Conservation (phyloP, 2,888 invertebrate genomes). For the Iphiclides podalirius region DNA sequence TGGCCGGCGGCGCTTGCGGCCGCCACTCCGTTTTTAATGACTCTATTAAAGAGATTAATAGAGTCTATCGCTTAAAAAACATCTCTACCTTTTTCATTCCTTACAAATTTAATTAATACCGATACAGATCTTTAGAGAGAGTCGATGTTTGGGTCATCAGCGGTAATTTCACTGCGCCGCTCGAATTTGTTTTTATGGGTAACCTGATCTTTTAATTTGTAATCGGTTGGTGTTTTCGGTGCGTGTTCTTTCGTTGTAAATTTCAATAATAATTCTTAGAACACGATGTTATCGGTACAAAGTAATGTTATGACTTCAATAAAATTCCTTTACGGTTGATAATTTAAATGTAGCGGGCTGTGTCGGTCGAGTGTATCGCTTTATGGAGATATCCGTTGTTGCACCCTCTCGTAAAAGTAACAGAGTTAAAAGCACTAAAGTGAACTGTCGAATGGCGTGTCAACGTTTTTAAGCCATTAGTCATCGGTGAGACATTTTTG, state of each 20-base stretch:
- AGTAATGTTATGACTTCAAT: slow-evolving; percentile 11
- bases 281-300: slow-evolving; percentile 13
- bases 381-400: slow-evolving; percentile 11
- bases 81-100: slow-evolving; percentile 57
- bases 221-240: not conserved
- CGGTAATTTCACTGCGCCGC: slow-evolving; percentile 27
- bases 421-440: slow-evolving; percentile 19
- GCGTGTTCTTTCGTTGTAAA: not conserved
- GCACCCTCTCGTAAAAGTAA: slow-evolving; percentile 11
- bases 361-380: not conserved
- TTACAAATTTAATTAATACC: slow-evolving; percentile 75
- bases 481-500: slow-evolving; percentile 5
- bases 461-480: slow-evolving; percentile 14
- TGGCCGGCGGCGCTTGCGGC: slow-evolving; percentile 49
- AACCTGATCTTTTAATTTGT: slow-evolving; percentile 34
- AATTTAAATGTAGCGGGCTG: slow-evolving; percentile 6
- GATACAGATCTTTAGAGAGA: slow-evolving; percentile 53
- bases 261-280: slow-evolving; percentile 8
- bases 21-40: slow-evolving; percentile 68
- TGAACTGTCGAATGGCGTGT: slow-evolving; percentile 8
- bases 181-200: slow-evolving; percentile 30
- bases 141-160: slow-evolving; percentile 25
- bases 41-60: slow-evolving; percentile 78
- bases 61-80: slow-evolving; percentile 63
- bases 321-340: slow-evolving; percentile 13